Base-by-base conservation (phyloP, 2,113 vertebrate genomes). In the Plectropomus leopardus region DNA sequence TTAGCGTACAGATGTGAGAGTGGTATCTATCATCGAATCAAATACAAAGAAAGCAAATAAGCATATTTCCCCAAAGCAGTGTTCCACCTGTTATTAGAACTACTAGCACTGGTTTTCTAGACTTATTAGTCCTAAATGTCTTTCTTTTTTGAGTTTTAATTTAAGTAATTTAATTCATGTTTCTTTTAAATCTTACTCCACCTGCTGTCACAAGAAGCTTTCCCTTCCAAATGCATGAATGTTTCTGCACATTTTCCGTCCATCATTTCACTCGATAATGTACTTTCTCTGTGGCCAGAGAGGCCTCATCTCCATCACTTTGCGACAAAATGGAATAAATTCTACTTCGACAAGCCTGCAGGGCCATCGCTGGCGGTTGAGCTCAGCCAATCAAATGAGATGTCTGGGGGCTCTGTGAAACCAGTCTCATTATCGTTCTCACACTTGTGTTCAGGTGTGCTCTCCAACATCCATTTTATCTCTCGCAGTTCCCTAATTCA, bases 381-480 rank as follows among this genome's bases (percentile, higher is more conserved):
- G 72, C 76, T 77, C 79, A 84, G 78, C 85, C 90, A 89, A 83
- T 92, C 84, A 92, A 68, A 78, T 48, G 63, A 77, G 80, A 69
- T 36, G 76, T 85, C 78, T 51, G 36, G 53, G 51, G 83, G 67
- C 61, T 63, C 63, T 8, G 47, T 36, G 88, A 75, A 88, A 85
- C 64, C 78, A 13, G 51, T 80, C 84, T 92, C 85, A 87, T 92
- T 88, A 89, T 70, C 32, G 1, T 60, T 53, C 77, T 53, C 24
- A 63, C 76, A 47, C 84, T 80, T 48, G 76, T 88, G 88, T 83
- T 87, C 89, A 89, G 88, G 88, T 91, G 85, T 89, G 84, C 80
- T 88, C 86, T 80, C 88, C 83, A 71, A 89, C 89, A 87, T 86
- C 64, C 88, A 88, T 88, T 93, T 90, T 84, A 87, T 86, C 83